Evolutionary conservation across 2,888 invertebrate genomes (phyloP).

Genomic region (Opisthograptis luteolata): DNA sequence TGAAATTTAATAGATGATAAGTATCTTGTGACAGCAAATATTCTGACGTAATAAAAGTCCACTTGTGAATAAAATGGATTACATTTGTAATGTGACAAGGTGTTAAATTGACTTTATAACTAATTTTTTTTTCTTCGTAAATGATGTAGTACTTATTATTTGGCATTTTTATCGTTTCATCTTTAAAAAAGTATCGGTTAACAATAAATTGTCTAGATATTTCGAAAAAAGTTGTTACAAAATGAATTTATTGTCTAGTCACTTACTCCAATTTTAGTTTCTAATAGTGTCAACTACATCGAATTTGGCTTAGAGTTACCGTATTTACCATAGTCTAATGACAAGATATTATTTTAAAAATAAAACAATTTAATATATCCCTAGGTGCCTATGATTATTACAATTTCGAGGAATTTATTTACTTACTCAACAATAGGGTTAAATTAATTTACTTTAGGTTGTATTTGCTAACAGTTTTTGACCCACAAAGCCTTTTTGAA

Average conservation of each 20-base stretch:
- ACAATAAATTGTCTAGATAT: conserved; percentile 9
- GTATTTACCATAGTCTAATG: conserved; percentile 19
- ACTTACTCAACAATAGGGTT: neutral
- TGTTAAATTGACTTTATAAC: too few species aligned
- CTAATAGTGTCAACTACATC: conserved; percentile 25
- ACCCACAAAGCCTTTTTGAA: too few species aligned
- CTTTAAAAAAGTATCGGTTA: neutral
- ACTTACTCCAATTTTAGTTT: conserved; percentile 43
- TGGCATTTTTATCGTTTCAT: conserved; percentile 10
- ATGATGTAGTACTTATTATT: neutral
- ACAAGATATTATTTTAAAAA: conserved; percentile 13
- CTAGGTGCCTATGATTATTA: conserved; percentile 11
- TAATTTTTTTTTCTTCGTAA: neutral
- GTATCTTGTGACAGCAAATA: too few species aligned
- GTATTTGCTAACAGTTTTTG: too few species aligned
- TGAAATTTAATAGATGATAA: too few species aligned
- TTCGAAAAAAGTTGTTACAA: conserved; percentile 16
- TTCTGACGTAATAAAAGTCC: too few species aligned
- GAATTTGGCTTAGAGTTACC: conserved; percentile 28
- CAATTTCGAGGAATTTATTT: neutral
- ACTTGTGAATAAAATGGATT: too few species aligned
- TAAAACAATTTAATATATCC: neutral
- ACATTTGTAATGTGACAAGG: too few species aligned
- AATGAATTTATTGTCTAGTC: conserved; percentile 65
- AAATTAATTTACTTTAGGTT: neutral